phyloP scores from a whole-genome alignment of 2,797 vertebrate species.

The Setipinna tenuifilis region DNA sequence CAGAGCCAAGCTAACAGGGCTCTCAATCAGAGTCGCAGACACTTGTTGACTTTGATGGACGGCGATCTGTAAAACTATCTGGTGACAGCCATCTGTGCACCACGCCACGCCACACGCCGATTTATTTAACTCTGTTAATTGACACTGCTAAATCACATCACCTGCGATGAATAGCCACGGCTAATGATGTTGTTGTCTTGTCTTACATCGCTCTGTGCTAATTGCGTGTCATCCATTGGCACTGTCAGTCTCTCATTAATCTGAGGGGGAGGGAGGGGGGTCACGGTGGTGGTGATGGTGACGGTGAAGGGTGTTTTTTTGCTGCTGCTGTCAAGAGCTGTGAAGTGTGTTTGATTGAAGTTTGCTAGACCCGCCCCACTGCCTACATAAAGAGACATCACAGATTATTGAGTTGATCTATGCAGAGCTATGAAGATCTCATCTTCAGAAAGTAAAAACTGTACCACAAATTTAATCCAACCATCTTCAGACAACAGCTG shows the following conservation, averaged over 20 bases:
- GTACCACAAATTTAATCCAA: too few species aligned
- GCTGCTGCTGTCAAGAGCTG: background rate
- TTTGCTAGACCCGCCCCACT: background rate
- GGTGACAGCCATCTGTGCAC: background rate
- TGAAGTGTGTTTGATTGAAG: constrained; percentile 6
- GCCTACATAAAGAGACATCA: background rate
- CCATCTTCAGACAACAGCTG: too few species aligned
- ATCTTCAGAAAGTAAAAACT: too few species aligned
- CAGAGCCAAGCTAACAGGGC: background rate
- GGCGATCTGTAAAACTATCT: background rate
- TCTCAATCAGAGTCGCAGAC: background rate
- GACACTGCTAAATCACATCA: constrained; percentile 50
- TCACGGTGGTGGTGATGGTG: too few species aligned
- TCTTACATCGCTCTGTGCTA: constrained; percentile 49
- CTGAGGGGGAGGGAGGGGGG: background rate
- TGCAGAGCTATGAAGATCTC: too few species aligned
- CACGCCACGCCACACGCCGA: constrained; percentile 23
- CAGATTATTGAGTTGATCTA: background rate
- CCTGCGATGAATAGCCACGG: constrained; percentile 52
- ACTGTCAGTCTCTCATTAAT: constrained; percentile 38
- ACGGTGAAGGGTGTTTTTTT: background rate
- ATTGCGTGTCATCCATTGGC: constrained; percentile 55
- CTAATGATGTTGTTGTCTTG: constrained; percentile 56
- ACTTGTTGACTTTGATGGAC: constrained; percentile 28
- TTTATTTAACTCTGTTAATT: constrained; percentile 54